phyloP scores from a whole-genome alignment of 2,797 vertebrate genomes.

The Eulemur albifrons region DNA sequence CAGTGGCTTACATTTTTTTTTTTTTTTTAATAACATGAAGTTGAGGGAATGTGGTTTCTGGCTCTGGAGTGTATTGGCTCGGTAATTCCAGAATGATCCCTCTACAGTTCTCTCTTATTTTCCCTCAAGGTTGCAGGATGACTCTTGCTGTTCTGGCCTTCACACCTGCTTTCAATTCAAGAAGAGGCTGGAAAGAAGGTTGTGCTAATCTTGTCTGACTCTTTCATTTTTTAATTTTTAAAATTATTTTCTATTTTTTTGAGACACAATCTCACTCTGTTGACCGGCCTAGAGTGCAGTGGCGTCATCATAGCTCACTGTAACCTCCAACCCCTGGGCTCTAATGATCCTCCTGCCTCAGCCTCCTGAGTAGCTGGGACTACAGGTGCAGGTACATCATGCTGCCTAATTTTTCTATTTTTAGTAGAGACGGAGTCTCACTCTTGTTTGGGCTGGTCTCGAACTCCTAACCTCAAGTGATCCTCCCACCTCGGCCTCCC shows the following conservation, averaged over 20 bases:
- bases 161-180: neutral
- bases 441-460: too few species aligned
- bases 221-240: neutral
- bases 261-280: too few species aligned
- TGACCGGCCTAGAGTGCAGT: too few species aligned
- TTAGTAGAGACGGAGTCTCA: too few species aligned
- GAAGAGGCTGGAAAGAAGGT: neutral
- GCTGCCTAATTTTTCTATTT: too few species aligned
- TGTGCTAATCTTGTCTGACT: neutral
- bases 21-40: neutral
- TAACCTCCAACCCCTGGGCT: too few species aligned
- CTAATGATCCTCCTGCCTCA: too few species aligned
- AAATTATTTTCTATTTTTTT: neutral
- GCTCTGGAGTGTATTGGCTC: neutral
- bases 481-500: too few species aligned
- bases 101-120: neutral
- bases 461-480: too few species aligned
- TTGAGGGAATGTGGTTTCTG: neutral
- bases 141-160: neutral
- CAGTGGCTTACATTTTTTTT: neutral
- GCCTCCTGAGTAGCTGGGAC: too few species aligned
- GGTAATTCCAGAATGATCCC: neutral
- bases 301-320: too few species aligned
- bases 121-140: neutral
- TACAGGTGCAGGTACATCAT: too few species aligned